Evolutionary conservation across 1,140 invertebrate species (phyloP).

Genomic region (Brachionus manjavacas): DNA sequence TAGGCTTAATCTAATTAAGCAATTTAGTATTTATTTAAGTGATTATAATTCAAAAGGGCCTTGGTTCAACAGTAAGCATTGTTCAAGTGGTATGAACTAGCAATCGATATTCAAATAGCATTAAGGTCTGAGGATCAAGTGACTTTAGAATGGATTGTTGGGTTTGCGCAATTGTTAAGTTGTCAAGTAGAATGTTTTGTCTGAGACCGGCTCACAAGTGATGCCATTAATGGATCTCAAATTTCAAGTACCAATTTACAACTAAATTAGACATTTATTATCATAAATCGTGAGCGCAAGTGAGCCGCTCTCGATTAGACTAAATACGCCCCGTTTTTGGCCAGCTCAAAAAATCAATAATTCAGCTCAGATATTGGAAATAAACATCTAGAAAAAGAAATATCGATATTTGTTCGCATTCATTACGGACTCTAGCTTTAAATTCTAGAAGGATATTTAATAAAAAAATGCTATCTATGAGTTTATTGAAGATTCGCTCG

Average conservation of each 20-base stretch:
- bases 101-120: not conserved
- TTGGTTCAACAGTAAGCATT: not conserved
- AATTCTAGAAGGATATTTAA: not conserved
- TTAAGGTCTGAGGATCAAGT: not conserved
- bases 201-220: not conserved
- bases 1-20: not conserved
- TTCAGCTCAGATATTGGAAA: constrained; percentile 12
- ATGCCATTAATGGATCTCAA: not conserved
- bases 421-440: not conserved
- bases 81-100: not conserved
- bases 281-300: not conserved
- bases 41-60: not conserved
- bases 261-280: not conserved
- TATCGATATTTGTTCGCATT: not conserved
- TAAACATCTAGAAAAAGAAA: not conserved
- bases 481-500: not conserved
- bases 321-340: not conserved
- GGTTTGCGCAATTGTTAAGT: not conserved
- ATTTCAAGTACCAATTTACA: not conserved
- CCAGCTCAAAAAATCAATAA: constrained; percentile 12
- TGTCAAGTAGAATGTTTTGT: not conserved
- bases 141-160: not conserved
- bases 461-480: not conserved
- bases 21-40: not conserved
- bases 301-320: not conserved